Evolutionary conservation across 2,113 vertebrate genomes (phyloP).

Genomic region (Steatornis caripensis): DNA sequence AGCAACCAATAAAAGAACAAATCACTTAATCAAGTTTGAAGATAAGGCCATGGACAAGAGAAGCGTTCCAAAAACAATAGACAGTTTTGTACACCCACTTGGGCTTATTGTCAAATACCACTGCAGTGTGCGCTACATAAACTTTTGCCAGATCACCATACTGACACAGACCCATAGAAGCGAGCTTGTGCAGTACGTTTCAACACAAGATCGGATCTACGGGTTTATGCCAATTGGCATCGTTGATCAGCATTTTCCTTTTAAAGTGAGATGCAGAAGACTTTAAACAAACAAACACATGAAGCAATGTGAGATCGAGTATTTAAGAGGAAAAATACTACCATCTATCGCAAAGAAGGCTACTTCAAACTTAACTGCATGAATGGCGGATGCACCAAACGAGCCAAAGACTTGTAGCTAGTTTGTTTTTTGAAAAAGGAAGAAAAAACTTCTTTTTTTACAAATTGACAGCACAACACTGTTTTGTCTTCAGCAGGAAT

Average conservation of each 20-base stretch:
- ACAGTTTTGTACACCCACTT: not conserved
- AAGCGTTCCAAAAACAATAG: not conserved
- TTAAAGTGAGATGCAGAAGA: not conserved
- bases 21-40: not conserved
- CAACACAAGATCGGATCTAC: conserved; percentile 99
- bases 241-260: not conserved
- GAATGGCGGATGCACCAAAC: not conserved
- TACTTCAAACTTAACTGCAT: not conserved
- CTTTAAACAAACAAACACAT: not conserved
- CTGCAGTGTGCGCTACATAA: not conserved
- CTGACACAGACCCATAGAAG: conserved; percentile 99
- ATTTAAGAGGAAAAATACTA: not conserved
- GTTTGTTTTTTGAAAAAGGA: not conserved
- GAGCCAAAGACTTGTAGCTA: not conserved
- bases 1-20: not conserved
- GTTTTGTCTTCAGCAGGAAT: not conserved
- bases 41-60: not conserved
- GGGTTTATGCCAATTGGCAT: conserved; percentile 97
- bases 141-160: conserved; percentile 80
- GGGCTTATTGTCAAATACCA: not conserved
- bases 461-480: accelerated
- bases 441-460: not conserved
- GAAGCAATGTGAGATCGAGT: not conserved
- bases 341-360: not conserved
- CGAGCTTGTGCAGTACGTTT: conserved; percentile 94